Conservation (phyloP, 2,797 vertebrate genomes). For the Tiaroga cobitis region DNA sequence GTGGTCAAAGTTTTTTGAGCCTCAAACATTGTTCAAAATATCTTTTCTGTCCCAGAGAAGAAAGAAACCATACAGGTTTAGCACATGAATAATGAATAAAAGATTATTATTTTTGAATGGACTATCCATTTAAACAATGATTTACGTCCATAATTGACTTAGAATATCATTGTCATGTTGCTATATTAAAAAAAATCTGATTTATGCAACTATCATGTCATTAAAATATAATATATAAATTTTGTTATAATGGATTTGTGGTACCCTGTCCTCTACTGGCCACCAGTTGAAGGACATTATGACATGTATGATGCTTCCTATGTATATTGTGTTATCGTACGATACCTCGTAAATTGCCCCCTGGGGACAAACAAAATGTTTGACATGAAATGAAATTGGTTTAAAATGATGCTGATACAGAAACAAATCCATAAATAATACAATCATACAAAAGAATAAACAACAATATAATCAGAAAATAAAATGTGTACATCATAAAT, state of each 20-base stretch:
- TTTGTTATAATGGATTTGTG: conserved; percentile 49
- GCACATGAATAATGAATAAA: not conserved
- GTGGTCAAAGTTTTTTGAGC: not conserved
- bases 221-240: not conserved
- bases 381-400: conserved; percentile 12
- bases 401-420: conserved; percentile 74
- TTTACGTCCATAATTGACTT: not conserved
- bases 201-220: not conserved
- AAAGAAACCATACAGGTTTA: not conserved
- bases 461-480: not conserved
- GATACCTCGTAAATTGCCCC: not conserved
- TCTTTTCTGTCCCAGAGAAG: not conserved
- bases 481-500: conserved; percentile 44
- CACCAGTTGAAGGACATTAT: conserved; percentile 51
- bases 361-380: not conserved
- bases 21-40: not conserved
- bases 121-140: not conserved
- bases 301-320: not conserved
- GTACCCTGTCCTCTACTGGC: conserved; percentile 75
- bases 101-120: not conserved
- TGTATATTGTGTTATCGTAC: not conserved
- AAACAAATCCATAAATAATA: conserved; percentile 44
- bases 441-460: conserved; percentile 22
- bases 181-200: not conserved
- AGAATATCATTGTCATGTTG: not conserved